Evolutionary conservation across 2,113 vertebrate species (phyloP).

Genomic region (Pitta sordida): DNA sequence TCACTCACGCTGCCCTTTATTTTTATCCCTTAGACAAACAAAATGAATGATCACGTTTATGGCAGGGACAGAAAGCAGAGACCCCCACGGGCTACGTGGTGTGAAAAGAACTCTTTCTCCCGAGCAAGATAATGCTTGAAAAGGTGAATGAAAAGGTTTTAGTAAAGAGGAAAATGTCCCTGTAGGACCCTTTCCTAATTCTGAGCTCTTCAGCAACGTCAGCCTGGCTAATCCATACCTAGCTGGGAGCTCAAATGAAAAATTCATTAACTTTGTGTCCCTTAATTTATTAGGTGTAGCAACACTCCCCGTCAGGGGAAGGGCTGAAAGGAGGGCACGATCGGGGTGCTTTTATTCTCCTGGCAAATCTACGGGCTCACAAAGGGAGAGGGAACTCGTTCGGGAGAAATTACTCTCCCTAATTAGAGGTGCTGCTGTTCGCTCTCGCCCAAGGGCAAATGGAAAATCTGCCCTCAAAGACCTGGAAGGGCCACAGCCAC

Average conservation of each 20-base stretch:
- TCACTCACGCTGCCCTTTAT: slow-evolving; percentile 49
- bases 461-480: slow-evolving; percentile 21
- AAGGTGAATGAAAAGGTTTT: slow-evolving; percentile 51
- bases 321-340: slow-evolving; percentile 35
- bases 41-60: slow-evolving; percentile 42
- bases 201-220: slow-evolving; percentile 40
- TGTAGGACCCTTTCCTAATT: slow-evolving; percentile 43
- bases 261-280: slow-evolving; percentile 64
- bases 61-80: slow-evolving; percentile 22
- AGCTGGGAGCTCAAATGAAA: slow-evolving; percentile 59
- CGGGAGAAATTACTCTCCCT: slow-evolving; percentile 19
- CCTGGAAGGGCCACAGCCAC: background rate
- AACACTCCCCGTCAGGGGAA: slow-evolving; percentile 51
- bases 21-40: slow-evolving; percentile 61
- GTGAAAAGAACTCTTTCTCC: slow-evolving; percentile 46
- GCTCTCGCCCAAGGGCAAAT: background rate
- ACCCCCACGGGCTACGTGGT: slow-evolving; percentile 21
- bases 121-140: background rate
- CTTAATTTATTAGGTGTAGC: slow-evolving; percentile 69
- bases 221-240: slow-evolving; percentile 47
- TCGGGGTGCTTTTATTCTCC: background rate
- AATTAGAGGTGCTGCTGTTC: background rate
- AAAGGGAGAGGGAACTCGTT: slow-evolving; percentile 9
- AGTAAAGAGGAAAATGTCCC: slow-evolving; percentile 36
- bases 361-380: background rate